Evolutionary conservation across 2,888 invertebrate species (phyloP).

Genomic region (Cephus spinipes): DNA sequence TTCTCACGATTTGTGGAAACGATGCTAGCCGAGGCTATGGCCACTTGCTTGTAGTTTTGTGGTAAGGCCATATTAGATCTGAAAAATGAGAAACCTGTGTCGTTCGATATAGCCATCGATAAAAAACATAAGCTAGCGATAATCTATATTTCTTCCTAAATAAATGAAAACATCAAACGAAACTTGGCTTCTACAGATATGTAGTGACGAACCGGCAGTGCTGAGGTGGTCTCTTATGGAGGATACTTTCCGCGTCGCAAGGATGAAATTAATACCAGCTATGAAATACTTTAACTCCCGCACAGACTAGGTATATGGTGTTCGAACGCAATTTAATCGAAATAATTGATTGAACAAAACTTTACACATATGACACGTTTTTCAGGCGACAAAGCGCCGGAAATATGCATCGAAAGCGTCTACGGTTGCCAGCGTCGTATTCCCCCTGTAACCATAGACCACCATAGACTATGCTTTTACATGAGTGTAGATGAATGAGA

Average conservation of each 20-base stretch:
- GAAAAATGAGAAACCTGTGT: neutral
- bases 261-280: neutral
- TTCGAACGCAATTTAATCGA: neutral
- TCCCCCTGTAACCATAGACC: neutral
- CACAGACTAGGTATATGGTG: neutral
- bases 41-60: constrained; percentile 86
- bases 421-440: neutral
- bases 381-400: neutral
- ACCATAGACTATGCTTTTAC: neutral
- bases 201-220: neutral
- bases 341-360: neutral
- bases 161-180: neutral
- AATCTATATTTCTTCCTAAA: neutral
- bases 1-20: constrained; percentile 80
- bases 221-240: neutral
- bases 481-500: neutral
- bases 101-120: neutral
- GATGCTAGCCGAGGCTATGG: constrained; percentile 79
- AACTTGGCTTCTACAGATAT: neutral
- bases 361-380: neutral
- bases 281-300: neutral
- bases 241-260: neutral
- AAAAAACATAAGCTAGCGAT: neutral
- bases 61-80: constrained; percentile 79
- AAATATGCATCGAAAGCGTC: neutral